Base-by-base conservation (phyloP, 2,113 vertebrate genomes). In the Scomber scombrus region DNA sequence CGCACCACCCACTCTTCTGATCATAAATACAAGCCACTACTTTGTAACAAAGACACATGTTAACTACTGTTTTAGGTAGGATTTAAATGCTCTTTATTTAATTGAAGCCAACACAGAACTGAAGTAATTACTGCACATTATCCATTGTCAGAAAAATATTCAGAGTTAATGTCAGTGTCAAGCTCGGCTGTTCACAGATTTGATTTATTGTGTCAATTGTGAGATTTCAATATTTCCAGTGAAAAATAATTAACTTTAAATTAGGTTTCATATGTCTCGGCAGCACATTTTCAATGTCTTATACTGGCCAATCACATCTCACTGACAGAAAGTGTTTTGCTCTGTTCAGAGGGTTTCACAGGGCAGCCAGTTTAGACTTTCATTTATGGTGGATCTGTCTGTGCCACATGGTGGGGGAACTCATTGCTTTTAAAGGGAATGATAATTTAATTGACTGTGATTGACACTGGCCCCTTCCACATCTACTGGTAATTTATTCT, bases 381-480 rank as follows among this genome's bases (percentile, higher is more conserved):
- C 65, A 80, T 81, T 91, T 70, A 67, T 56, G 74, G 54, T 65
- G 49, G 87, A 87, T 85, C 69, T 80, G 86, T 75, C 43, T 82
- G 52, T 68, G 78, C 81, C 75, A 51, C 85, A 80, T 50, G 72
- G 63, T 50, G 61, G 34, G 55, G 58, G 60, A 71, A 71, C 62
- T 78, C 75, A 49, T 69, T 71, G 75, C 85, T 82, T 92, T 82
- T 85, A 88, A 88, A 80, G 58, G 56, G 61, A 87, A 89, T 63
- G 75, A 81, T 75, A 74, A 89, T 89, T 87, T 84, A 87, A 93
- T 91, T 85, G 89, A 83, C 74, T 80, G 61, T 90, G 88, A 88
- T 84, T 92, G 90, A 90, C 88, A 81, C 63, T 4, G 58, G 70
- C 65, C 80, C 75, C 57, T 11, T 34, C 66, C 82, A 74, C 79